Conservation (phyloP, 92 coral and sea anemone genomes). For the Plumapathes pennacea region DNA sequence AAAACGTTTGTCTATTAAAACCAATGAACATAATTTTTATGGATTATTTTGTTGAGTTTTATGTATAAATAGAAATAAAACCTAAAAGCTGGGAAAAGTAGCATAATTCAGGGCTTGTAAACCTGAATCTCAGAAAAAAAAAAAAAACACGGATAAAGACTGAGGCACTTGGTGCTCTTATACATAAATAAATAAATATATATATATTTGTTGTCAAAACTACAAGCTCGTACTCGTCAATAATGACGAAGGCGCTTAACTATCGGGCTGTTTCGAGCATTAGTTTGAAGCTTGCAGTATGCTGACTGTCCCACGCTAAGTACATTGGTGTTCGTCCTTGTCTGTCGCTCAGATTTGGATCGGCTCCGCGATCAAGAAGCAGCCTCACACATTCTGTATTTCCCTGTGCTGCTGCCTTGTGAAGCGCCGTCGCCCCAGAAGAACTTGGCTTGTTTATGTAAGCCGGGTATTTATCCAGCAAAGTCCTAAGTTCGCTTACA, state of each 20-base stretch:
- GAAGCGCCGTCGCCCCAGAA: slow-evolving; percentile 69
- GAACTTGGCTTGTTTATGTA: slow-evolving; percentile 73
- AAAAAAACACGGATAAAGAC: too few relatives aligned
- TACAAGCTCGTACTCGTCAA: too few relatives aligned
- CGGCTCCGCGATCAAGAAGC: slow-evolving; percentile 55
- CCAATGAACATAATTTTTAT: too few relatives aligned
- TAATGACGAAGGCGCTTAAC: neutral
- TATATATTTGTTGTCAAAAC: too few relatives aligned
- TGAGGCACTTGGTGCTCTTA: too few relatives aligned
- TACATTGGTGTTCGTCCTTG: slow-evolving; percentile 59
- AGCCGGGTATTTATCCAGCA: slow-evolving; percentile 56
- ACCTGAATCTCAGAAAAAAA: too few relatives aligned
- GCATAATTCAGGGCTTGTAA: too few relatives aligned
- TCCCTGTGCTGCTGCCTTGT: slow-evolving; percentile 62
- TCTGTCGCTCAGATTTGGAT: slow-evolving; percentile 54
- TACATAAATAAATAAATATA: too few relatives aligned
- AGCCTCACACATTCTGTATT: slow-evolving; percentile 39
- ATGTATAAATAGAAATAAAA: too few relatives aligned
- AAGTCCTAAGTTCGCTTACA: slow-evolving; percentile 32
- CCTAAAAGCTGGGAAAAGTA: too few relatives aligned
- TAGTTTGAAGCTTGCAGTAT: slow-evolving; percentile 48
- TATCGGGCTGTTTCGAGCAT: slow-evolving; percentile 30
- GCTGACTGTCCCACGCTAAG: slow-evolving; percentile 51
- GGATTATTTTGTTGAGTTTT: too few relatives aligned
- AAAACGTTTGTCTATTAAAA: too few relatives aligned